These are phyloP conservation scores for Oryzias sinensis DNA, from an alignment of 2,797 vertebrate genomes.

Conservation along the genomic window DNA sequence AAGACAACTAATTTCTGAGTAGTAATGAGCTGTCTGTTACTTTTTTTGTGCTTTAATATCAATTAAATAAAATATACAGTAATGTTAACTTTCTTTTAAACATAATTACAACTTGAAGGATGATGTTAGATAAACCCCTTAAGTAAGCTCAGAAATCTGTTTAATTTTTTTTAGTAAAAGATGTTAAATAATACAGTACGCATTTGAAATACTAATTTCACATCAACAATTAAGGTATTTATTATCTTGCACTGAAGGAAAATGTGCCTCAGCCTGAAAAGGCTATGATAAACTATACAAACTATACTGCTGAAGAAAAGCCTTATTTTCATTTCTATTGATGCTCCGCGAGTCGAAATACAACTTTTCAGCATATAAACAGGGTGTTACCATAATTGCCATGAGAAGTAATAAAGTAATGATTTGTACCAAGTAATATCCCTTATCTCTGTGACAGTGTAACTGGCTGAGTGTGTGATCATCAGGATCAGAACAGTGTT, in stretches of 20 bases:
- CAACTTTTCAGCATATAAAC: not conserved
- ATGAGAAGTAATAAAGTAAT: slow-evolving; percentile 15
- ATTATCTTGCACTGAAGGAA: slow-evolving; percentile 3
- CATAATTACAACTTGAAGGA: not conserved
- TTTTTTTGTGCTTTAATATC: slow-evolving; percentile 1
- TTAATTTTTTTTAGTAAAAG: no score
- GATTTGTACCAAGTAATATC: slow-evolving; percentile 20
- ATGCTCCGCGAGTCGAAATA: slow-evolving; percentile 6
- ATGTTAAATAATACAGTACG: no score
- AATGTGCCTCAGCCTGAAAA: slow-evolving; percentile 19
- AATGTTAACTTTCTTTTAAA: not conserved
- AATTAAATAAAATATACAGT: not conserved
- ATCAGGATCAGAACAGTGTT: no score
- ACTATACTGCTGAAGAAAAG: not conserved
- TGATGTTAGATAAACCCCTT: no score
- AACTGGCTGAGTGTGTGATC: no score
- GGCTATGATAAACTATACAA: slow-evolving; percentile 1
- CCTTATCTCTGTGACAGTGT: not conserved
- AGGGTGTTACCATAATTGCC: slow-evolving; percentile 3
- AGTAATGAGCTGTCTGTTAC: not conserved
- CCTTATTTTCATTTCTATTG: not conserved
- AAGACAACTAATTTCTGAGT: not conserved
- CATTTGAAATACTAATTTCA: no score
- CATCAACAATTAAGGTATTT: not conserved
- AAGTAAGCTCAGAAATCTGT: no score